Evolutionary conservation across 2,888 invertebrate species (phyloP).

Genomic region (Catocala nupta): DNA sequence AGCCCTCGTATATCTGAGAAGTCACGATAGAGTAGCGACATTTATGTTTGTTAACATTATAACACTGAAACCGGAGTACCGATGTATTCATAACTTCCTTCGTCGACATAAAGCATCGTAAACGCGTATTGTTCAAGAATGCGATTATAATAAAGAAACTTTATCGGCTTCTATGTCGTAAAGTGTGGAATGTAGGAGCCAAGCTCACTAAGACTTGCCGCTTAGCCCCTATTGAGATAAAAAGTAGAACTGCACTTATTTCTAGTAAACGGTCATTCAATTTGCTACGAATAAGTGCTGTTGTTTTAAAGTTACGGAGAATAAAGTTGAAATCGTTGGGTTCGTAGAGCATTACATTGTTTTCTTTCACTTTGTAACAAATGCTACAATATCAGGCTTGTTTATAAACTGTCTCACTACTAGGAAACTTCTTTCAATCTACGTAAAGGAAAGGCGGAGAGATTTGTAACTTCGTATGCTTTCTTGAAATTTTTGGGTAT

Average conservation of each 20-base stretch:
- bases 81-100: constrained; percentile 74
- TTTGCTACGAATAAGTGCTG: constrained; percentile 46
- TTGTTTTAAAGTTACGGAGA: constrained; percentile 39
- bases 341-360: constrained; percentile 16
- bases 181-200: constrained; percentile 55
- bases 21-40: constrained; percentile 29
- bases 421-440: no score
- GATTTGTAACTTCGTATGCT: no score
- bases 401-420: not conserved
- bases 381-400: not conserved
- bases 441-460: no score
- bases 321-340: constrained; percentile 20
- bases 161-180: constrained; percentile 55
- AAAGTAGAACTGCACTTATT: constrained; percentile 50
- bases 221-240: constrained; percentile 39
- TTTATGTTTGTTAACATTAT: constrained; percentile 54
- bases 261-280: constrained; percentile 44
- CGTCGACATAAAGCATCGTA: constrained; percentile 65
- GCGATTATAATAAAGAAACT: constrained; percentile 68
- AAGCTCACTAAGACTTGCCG: constrained; percentile 25
- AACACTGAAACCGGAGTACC: constrained; percentile 63
- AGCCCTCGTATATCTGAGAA: constrained; percentile 36
- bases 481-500: no score
- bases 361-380: constrained; percentile 18
- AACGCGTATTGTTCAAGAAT: constrained; percentile 70